phyloP scores from a whole-genome alignment of 2,888 invertebrate species.

The Chloromyia formosa region DNA sequence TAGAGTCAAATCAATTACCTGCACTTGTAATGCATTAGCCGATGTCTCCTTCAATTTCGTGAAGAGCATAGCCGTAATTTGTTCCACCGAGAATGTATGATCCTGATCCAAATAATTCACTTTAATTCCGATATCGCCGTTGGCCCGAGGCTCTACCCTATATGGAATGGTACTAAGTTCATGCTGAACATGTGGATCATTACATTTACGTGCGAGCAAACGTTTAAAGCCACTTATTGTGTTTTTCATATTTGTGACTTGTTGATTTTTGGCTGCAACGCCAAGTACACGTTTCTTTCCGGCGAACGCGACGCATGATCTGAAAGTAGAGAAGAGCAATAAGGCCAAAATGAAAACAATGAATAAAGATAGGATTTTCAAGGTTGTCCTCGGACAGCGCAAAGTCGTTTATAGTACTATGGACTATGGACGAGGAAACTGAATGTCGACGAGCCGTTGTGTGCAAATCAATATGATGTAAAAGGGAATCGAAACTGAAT shows the following conservation, averaged over 20 bases:
- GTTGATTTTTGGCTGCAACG: constrained; percentile 95
- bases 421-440: background rate
- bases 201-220: constrained; percentile 87
- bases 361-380: background rate
- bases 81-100: constrained; percentile 88
- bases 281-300: constrained; percentile 93
- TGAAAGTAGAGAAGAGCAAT: constrained; percentile 66
- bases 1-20: too few relatives aligned
- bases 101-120: constrained; percentile 90
- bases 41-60: constrained; percentile 96
- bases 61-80: constrained; percentile 95
- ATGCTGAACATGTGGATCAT: constrained; percentile 86
- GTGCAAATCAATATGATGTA: background rate
- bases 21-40: constrained; percentile 84
- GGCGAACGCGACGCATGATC: constrained; percentile 95
- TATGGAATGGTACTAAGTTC: constrained; percentile 84
- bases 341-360: constrained; percentile 16
- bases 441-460: background rate
- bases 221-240: constrained; percentile 95
- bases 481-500: too few relatives aligned
- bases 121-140: constrained; percentile 87
- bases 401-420: background rate
- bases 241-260: constrained; percentile 96
- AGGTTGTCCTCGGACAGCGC: background rate
- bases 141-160: constrained; percentile 76